Percentiles rank a stretch among this genome's conserved stretches.
Evolutionary conservation across 2,888 invertebrate genomes (phyloP).

Genomic region (Liposcelis brunnea): DNA sequence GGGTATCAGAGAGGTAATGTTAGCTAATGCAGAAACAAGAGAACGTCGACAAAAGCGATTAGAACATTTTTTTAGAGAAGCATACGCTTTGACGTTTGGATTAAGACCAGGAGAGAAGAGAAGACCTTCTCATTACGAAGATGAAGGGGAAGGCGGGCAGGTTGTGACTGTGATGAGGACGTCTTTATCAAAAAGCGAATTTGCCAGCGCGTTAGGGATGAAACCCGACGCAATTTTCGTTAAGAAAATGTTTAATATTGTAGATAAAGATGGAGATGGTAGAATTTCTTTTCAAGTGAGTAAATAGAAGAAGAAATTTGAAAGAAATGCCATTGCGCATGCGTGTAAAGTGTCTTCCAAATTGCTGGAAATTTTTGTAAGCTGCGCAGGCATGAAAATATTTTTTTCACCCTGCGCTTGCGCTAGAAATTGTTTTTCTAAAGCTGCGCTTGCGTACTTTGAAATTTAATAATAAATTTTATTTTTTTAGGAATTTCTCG

Average conservation of each 20-base stretch:
- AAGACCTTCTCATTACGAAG: constrained; percentile 33
- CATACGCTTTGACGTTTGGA: constrained; percentile 85
- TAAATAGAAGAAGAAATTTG: too few relatives aligned
- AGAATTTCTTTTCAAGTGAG: constrained; percentile 80
- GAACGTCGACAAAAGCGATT: constrained; percentile 81
- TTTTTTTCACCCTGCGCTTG: too few relatives aligned
- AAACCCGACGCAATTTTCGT: constrained; percentile 87
- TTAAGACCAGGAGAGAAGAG: constrained; percentile 70
- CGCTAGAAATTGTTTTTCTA: too few relatives aligned
- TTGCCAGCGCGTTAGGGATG: constrained; percentile 92
- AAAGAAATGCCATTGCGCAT: too few relatives aligned
- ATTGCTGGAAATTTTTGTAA: too few relatives aligned
- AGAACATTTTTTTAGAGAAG: constrained; percentile 90
- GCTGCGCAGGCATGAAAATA: too few relatives aligned
- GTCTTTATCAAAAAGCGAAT: constrained; percentile 77
- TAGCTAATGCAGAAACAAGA: constrained; percentile 83
- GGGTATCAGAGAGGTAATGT: constrained; percentile 67
- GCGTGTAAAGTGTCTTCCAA: too few relatives aligned
- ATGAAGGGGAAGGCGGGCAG: constrained; percentile 14
- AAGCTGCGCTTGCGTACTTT: too few relatives aligned
- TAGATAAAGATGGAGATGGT: constrained; percentile 86
- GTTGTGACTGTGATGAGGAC: constrained; percentile 85
- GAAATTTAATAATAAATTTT: too few relatives aligned
- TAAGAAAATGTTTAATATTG: constrained; percentile 93
- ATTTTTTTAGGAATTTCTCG: constrained; percentile 89